A percentile compares a stretch with the other conserved stretches of the same genome.
Evolutionary conservation across 2,888 invertebrate species (phyloP).

Genomic region (Caenorhabditis uteleia): DNA sequence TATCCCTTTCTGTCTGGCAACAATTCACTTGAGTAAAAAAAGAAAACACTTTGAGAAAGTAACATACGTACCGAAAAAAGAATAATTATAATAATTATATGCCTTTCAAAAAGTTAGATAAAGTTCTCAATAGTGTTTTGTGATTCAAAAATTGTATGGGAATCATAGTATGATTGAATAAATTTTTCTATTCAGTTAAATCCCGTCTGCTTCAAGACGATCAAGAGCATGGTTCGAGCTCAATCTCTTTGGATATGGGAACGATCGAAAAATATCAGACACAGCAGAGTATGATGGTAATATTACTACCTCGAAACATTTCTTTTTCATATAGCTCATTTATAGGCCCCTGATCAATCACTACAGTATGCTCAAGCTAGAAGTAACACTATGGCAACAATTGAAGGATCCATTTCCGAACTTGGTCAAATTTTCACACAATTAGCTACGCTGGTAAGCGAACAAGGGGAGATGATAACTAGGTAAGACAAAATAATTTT

Average conservation of each 20-base stretch:
- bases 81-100: too few species aligned
- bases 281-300: conserved; percentile 45
- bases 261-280: conserved; percentile 70
- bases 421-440: conserved; percentile 90
- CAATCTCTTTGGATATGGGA: conserved; percentile 86
- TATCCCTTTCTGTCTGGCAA: too few species aligned
- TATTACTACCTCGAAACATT: background rate
- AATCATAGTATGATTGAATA: too few species aligned
- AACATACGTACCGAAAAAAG: too few species aligned
- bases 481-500: conserved; percentile 47
- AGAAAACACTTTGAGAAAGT: too few species aligned
- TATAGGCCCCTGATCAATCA: conserved; percentile 21
- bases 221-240: conserved; percentile 73
- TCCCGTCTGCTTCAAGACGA: conserved; percentile 73
- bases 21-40: too few species aligned
- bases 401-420: conserved; percentile 97
- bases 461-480: conserved; percentile 87
- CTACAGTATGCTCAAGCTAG: conserved; percentile 77
- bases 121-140: too few species aligned
- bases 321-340: conserved; percentile 12
- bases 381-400: conserved; percentile 97
- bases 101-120: background rate
- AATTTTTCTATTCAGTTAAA: conserved; percentile 70
- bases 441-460: conserved; percentile 84
- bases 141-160: too few species aligned